Base-by-base conservation (phyloP, 2,113 vertebrate species). In the Nothoprocta pentlandii region DNA sequence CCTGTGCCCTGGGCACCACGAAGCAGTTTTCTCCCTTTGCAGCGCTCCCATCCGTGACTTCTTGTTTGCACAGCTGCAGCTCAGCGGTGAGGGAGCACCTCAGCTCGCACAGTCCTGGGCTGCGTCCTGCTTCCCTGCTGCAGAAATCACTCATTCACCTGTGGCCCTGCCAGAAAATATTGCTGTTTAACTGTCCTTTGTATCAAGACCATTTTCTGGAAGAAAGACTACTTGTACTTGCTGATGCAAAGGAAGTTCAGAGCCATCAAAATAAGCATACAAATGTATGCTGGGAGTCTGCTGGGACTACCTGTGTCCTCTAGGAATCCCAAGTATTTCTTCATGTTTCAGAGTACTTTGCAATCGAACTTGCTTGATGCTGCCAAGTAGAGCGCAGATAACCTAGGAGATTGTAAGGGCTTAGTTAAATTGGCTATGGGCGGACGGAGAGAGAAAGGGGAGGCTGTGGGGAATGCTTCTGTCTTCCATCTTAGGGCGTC, bases 301-400 rank as follows among this genome's bases (percentile, higher is more conserved):
- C 47, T 20, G 28, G 25, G 16, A 39, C 19, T 79, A 3, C 59
- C 9, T 15, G 21, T 51, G 25, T 89, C 30, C 26, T 81, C 64
- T 39, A 68, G 28, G 28, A 89, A 34, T 71, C 81, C 6, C 20
- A 62, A 8, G 7, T 86, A 26, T 58, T 87, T 91, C n/a, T 77
- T 83, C 42, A 62, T 3, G 21, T 67, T 75, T 61, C 36, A 22
- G 42, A 32, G 74, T 10, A 11, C 10, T 71, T 25, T 62, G 10
- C 5, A 64, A 47, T 66, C 26, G 59, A 81, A 42, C 49, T 59
- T 0, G 0, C 8, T 56, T 34, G 22, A 16, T 63, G 75, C 84
- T 68, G 21, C 47, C 28, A 19, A 19, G 10, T 23, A 23, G 13
- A 61, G 44, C 42, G 39, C 0, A 0, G 32, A 61, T 8, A 69